A percentile compares a stretch with the other conserved stretches of the same genome.
phyloP scores from a whole-genome alignment of 2,888 invertebrate species.

The Orchesellides sinensis region DNA sequence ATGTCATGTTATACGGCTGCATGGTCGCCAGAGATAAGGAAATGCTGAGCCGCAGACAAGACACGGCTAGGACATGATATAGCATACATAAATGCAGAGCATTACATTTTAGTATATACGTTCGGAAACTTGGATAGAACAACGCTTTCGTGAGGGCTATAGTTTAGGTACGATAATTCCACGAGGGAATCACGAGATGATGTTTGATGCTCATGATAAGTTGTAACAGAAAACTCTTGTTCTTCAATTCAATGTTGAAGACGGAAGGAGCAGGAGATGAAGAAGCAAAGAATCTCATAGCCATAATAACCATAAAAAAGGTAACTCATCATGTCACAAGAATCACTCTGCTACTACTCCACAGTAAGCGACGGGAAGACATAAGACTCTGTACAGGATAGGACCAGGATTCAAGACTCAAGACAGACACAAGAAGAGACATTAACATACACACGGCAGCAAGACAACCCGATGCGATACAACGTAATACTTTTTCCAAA shows the following conservation, averaged over 20 bases:
- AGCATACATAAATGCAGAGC: not conserved
- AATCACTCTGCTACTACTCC: conserved; percentile 5
- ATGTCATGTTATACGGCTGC: conserved; percentile 8
- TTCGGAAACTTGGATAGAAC: too few relatives aligned
- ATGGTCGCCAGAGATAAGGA: conserved; percentile 44
- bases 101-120: too few relatives aligned
- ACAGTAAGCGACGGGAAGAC: not conserved
- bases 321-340: conserved; percentile 48
- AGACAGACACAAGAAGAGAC: conserved; percentile 8
- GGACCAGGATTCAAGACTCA: too few relatives aligned
- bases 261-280: not conserved
- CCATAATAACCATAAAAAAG: conserved; percentile 59
- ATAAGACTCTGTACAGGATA: too few relatives aligned
- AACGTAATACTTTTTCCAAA: not conserved
- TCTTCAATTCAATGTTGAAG: too few relatives aligned
- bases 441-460: conserved; percentile 6
- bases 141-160: too few relatives aligned
- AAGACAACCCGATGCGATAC: not conserved
- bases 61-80: conserved; percentile 5
- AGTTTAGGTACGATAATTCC: conserved; percentile 28
- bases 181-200: conserved; percentile 38
- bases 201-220: conserved; percentile 42
- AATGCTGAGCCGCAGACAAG: conserved; percentile 2
- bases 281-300: conserved; percentile 27
- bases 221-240: conserved; percentile 24